These are phyloP conservation scores for Theodoxus fluviatilis DNA, from an alignment of 2,888 invertebrate genomes.

Conservation along the genomic window DNA sequence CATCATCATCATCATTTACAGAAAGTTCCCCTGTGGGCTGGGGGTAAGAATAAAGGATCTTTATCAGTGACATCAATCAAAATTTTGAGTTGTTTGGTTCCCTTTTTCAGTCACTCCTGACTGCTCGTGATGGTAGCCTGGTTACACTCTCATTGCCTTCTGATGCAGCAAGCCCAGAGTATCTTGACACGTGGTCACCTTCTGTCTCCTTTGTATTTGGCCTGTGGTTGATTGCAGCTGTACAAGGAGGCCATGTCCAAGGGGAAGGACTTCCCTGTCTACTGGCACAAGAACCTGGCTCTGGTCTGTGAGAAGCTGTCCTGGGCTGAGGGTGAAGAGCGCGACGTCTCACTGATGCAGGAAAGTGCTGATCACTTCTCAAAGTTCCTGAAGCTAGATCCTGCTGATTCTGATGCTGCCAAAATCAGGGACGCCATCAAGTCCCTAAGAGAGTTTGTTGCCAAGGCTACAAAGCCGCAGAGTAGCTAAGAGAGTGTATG, in stretches of 20 bases:
- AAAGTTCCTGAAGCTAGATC: constrained; percentile 33
- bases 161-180: too few relatives aligned
- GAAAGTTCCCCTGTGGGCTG: too few relatives aligned
- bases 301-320: constrained; percentile 49
- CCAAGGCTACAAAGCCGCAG: too few relatives aligned
- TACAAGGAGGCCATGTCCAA: constrained; percentile 49
- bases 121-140: too few relatives aligned
- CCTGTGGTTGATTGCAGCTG: constrained; percentile 42
- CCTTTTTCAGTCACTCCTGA: too few relatives aligned
- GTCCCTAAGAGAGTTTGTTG: constrained; percentile 29
- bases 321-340: neutral
- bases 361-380: constrained; percentile 41
- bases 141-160: too few relatives aligned
- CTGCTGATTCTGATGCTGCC: constrained; percentile 33
- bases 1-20: too few relatives aligned
- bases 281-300: constrained; percentile 63
- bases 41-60: too few relatives aligned
- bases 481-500: too few relatives aligned
- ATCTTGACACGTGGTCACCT: too few relatives aligned
- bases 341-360: constrained; percentile 17
- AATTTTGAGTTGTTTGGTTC: too few relatives aligned
- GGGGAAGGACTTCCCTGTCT: constrained; percentile 45
- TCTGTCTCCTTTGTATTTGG: neutral
- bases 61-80: too few relatives aligned
- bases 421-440: constrained; percentile 34